Conservation (phyloP, 1,140 invertebrate species). For the Calephelis virginiensis region DNA sequence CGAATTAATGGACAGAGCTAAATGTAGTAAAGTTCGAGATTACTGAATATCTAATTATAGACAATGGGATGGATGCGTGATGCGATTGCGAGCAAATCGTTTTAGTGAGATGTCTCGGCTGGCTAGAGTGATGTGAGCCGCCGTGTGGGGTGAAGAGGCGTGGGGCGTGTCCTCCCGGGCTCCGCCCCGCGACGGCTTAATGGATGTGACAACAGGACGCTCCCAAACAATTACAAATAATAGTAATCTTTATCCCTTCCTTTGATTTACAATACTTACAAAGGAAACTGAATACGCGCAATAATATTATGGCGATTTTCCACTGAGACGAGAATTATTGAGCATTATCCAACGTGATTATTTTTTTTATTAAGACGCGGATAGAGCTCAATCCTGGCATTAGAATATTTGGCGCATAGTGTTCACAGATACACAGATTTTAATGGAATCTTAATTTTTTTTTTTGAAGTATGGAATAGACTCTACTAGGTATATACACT, state of each 20-base stretch:
- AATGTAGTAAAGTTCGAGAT: conserved; percentile 18
- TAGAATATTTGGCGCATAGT: too few relatives aligned
- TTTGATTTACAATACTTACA: conserved; percentile 44
- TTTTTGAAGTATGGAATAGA: too few relatives aligned
- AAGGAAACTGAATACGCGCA: conserved; percentile 30
- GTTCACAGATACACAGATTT: too few relatives aligned
- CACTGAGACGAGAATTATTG: neutral
- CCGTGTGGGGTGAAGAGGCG: conserved; percentile 41
- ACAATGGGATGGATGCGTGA: conserved; percentile 53
- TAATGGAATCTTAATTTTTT: too few relatives aligned
- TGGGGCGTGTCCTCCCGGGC: conserved; percentile 43
- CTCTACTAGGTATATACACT: too few relatives aligned
- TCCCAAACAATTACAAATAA: conserved; percentile 63
- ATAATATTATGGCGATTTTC: conserved; percentile 20
- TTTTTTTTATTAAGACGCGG: too few relatives aligned
- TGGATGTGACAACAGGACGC: conserved; percentile 73
- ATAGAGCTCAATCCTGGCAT: too few relatives aligned
- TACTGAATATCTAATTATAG: conserved; percentile 42
- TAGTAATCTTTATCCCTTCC: conserved; percentile 67
- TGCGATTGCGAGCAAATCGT: conserved; percentile 70
- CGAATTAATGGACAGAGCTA: neutral
- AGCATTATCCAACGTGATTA: too few relatives aligned
- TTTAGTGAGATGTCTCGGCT: conserved; percentile 57
- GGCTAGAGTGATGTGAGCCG: conserved; percentile 31
- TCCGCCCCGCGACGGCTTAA: conserved; percentile 59